Percentiles rank a stretch among this genome's conserved stretches.
phyloP scores from a whole-genome alignment of 2,797 vertebrate genomes.

The Brachymystax lenok region DNA sequence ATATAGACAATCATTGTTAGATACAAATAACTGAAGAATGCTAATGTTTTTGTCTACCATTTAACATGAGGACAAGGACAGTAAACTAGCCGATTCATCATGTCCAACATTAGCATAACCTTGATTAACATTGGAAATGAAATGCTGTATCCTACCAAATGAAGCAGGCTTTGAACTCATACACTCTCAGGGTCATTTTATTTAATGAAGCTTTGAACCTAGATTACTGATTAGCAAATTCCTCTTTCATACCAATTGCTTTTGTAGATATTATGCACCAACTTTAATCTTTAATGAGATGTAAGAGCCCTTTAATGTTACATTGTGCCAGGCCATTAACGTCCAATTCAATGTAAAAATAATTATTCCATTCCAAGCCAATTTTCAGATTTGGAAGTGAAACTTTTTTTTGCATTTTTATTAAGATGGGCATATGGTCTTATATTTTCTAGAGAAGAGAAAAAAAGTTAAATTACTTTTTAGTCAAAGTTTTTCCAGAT shows the following conservation, averaged over 20 bases:
- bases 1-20: too few relatives aligned
- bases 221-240: slow-evolving; percentile 50
- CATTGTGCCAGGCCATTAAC: slow-evolving; percentile 24
- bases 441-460: slow-evolving; percentile 9
- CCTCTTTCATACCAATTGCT: slow-evolving; percentile 39
- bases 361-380: neutral
- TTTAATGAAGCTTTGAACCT: slow-evolving; percentile 58
- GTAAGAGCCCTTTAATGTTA: slow-evolving; percentile 41
- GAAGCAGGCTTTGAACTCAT: slow-evolving; percentile 34
- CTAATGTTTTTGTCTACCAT: slow-evolving; percentile 2
- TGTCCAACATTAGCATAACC: slow-evolving; percentile 40
- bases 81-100: slow-evolving; percentile 15
- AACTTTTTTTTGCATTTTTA: neutral
- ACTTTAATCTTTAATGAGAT: slow-evolving; percentile 55
- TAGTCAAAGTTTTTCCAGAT: slow-evolving; percentile 8
- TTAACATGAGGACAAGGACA: neutral
- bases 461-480: neutral
- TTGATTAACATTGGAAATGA: slow-evolving; percentile 53
- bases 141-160: slow-evolving; percentile 36
- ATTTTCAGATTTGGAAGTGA: slow-evolving; percentile 3
- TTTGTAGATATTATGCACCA: slow-evolving; percentile 38
- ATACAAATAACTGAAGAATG: neutral
- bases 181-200: slow-evolving; percentile 43
- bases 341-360: slow-evolving; percentile 22
- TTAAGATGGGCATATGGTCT: slow-evolving; percentile 1